These are phyloP conservation scores for Steinernema scapterisci DNA, from an alignment of 2,888 invertebrate species.

Conservation along the genomic window DNA sequence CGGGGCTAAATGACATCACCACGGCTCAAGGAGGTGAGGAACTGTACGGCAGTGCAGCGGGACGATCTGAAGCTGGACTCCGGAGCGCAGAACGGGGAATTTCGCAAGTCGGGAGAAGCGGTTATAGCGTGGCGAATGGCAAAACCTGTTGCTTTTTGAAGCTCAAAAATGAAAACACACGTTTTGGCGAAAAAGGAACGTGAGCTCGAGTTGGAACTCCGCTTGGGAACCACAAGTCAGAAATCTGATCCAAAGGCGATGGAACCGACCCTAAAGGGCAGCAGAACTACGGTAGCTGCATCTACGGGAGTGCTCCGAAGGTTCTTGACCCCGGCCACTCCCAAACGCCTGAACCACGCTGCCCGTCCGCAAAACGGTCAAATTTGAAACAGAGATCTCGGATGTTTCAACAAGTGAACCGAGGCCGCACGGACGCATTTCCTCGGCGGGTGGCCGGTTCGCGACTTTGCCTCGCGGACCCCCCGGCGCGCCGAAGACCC, in stretches of 20 bases:
- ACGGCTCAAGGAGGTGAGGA: neutral
- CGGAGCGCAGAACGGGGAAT: neutral
- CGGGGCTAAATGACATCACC: slow-evolving; percentile 3
- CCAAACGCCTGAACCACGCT: neutral
- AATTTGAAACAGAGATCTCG: slow-evolving; percentile 20
- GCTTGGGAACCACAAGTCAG: too few species aligned
- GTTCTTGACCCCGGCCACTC: slow-evolving; percentile 19
- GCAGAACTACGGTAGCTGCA: neutral
- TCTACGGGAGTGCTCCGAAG: neutral
- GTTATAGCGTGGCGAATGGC: neutral
- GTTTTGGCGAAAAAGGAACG: too few species aligned
- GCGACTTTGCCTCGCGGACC: neutral
- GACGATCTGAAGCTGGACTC: neutral
- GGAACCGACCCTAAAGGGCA: too few species aligned
- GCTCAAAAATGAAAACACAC: too few species aligned
- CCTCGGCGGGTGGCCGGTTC: slow-evolving; percentile 20
- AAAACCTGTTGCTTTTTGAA: neutral
- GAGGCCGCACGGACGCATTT: slow-evolving; percentile 28
- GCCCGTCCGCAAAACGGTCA: slow-evolving; percentile 9
- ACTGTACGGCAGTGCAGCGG: neutral
- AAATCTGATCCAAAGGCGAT: too few species aligned
- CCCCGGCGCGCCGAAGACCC: slow-evolving; percentile 25
- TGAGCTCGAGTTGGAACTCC: neutral
- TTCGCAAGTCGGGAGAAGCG: neutral
- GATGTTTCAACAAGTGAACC: slow-evolving; percentile 31